These are phyloP conservation scores for Endotricha flammealis DNA, from an alignment of 2,888 invertebrate genomes.

Conservation along the genomic window DNA sequence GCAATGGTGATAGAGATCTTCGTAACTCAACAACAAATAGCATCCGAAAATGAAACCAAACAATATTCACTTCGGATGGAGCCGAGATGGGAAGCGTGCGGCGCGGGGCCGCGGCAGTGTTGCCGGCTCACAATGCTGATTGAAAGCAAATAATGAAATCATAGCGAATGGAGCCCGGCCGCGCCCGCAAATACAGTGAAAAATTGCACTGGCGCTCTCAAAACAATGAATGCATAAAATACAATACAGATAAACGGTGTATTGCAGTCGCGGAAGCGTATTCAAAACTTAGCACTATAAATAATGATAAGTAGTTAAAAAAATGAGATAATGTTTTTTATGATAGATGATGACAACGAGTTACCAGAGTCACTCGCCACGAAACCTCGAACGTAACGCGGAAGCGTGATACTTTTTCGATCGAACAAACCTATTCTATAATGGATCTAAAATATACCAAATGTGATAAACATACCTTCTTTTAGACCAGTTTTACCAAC, in stretches of 20 bases:
- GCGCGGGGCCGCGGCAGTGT: constrained; percentile 25
- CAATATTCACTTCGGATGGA: constrained; percentile 60
- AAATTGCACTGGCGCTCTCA: constrained; percentile 55
- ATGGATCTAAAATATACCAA: too few relatives aligned
- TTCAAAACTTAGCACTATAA: too few relatives aligned
- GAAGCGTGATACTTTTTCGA: too few relatives aligned
- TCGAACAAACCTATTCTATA: too few relatives aligned
- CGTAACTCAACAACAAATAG: constrained; percentile 65
- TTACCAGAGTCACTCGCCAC: too few relatives aligned
- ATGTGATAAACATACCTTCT: too few relatives aligned
- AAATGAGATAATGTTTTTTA: too few relatives aligned
- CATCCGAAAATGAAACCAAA: constrained; percentile 74
- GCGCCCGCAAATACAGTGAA: constrained; percentile 65
- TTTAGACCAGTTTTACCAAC: too few relatives aligned
- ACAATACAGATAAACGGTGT: constrained; percentile 29
- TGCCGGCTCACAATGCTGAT: constrained; percentile 71
- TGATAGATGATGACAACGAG: too few relatives aligned
- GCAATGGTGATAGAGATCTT: constrained; percentile 45
- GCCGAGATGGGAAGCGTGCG: constrained; percentile 34
- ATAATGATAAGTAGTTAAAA: too few relatives aligned
- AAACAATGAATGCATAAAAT: constrained; percentile 49
- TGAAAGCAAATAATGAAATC: constrained; percentile 78
- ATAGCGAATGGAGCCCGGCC: constrained; percentile 58
- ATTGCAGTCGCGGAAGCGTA: too few relatives aligned
- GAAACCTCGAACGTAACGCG: too few relatives aligned